phyloP scores from a whole-genome alignment of 1,140 invertebrate genomes.

The Chironomus striatipennis region DNA sequence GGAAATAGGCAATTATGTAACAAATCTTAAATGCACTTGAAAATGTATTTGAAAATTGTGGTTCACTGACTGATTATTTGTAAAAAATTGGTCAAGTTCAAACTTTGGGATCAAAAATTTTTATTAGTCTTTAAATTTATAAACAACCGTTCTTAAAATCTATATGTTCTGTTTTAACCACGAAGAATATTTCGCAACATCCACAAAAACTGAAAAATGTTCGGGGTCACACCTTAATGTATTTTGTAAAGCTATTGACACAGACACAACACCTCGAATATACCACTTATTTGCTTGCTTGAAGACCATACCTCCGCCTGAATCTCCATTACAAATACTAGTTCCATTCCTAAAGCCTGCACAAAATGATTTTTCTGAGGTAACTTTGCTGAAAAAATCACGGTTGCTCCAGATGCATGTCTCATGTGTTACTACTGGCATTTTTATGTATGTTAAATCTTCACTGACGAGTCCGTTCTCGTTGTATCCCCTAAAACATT shows the following conservation, averaged over 20 bases:
- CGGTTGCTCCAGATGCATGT: conserved; percentile 43
- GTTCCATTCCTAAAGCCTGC: conserved; percentile 49
- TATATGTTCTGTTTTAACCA: conserved; percentile 40
- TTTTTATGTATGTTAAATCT: conserved; percentile 43
- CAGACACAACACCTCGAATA: conserved; percentile 47
- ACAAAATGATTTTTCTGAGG: conserved; percentile 51
- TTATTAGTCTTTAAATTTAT: too few species aligned
- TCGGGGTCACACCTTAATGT: conserved; percentile 44
- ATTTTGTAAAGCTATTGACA: conserved; percentile 43
- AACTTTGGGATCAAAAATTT: too few species aligned
- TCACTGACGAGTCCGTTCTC: conserved; percentile 44
- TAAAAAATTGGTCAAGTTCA: too few species aligned
- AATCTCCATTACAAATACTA: conserved; percentile 50
- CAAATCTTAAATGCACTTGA: background rate
- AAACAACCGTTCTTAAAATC: too few species aligned
- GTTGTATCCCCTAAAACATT: conserved; percentile 44
- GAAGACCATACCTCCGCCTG: conserved; percentile 51
- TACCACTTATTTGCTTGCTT: conserved; percentile 38
- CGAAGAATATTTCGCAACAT: conserved; percentile 45
- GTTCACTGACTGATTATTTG: background rate
- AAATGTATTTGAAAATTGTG: background rate
- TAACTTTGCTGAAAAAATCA: conserved; percentile 44
- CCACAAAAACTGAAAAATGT: conserved; percentile 49
- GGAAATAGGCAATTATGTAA: too few species aligned
- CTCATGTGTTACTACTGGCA: conserved; percentile 42